Percentiles rank a stretch among this genome's conserved stretches.
These are phyloP conservation scores for Leptinotarsa texana DNA, from an alignment of 1,140 invertebrate genomes.

Conservation along the genomic window DNA sequence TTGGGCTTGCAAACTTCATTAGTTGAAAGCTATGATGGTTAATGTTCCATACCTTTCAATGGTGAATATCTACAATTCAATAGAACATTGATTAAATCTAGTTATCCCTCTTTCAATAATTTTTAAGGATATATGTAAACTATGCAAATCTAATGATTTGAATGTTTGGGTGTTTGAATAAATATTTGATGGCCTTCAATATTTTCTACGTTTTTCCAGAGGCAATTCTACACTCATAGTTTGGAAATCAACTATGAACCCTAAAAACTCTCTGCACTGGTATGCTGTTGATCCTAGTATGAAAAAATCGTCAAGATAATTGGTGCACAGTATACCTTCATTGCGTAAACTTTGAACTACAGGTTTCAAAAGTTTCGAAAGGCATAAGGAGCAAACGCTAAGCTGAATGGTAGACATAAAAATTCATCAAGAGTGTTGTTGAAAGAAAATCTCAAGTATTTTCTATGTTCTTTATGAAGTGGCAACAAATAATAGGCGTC, in stretches of 20 bases:
- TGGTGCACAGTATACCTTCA: not conserved
- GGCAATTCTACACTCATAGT: conserved; percentile 10
- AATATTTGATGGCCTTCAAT: not conserved
- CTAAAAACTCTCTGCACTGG: not conserved
- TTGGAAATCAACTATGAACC: conserved; percentile 15
- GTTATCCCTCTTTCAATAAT: not conserved
- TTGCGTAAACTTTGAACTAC: not conserved
- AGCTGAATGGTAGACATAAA: conserved; percentile 30
- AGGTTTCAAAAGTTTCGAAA: conserved; percentile 21
- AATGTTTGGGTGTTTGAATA: not conserved
- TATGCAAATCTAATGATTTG: not conserved
- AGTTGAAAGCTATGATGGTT: not conserved
- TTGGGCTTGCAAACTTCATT: not conserved
- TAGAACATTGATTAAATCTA: conserved; percentile 2
- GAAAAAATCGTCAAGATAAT: conserved; percentile 24
- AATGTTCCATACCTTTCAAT: not conserved
- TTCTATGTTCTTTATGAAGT: conserved; percentile 26
- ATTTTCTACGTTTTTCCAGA: not conserved
- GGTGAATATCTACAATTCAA: not conserved
- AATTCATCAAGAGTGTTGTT: conserved; percentile 38
- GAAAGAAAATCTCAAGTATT: conserved; percentile 41
- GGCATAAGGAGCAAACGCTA: conserved; percentile 16
- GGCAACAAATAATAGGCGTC: conserved; percentile 46
- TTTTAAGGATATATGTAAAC: not conserved
- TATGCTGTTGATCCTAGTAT: conserved; percentile 2